Conservation (phyloP, 2,888 invertebrate species). For the Coenonympha glycerion region DNA sequence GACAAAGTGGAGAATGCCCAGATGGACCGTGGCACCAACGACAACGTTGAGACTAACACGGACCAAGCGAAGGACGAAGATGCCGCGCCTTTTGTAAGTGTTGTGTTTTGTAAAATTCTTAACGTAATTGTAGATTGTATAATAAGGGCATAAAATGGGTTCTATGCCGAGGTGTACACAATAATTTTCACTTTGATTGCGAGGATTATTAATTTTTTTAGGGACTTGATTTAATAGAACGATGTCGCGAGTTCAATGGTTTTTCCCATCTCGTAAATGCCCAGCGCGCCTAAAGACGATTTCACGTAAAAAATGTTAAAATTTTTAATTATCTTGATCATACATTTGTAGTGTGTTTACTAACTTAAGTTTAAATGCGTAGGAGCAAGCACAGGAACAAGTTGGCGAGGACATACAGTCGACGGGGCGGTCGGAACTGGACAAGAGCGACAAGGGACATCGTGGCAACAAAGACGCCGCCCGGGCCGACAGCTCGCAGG, state of each 20-base stretch:
- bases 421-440: constrained; percentile 84
- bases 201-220: too few relatives aligned
- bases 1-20: constrained; percentile 70
- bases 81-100: constrained; percentile 58
- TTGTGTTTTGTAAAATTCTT: not conserved
- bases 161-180: too few relatives aligned
- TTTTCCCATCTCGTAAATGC: too few relatives aligned
- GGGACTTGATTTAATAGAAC: too few relatives aligned
- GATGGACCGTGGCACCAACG: constrained; percentile 61
- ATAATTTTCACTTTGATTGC: too few relatives aligned
- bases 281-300: too few relatives aligned
- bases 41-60: constrained; percentile 69
- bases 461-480: constrained; percentile 71
- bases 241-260: too few relatives aligned
- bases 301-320: too few relatives aligned
- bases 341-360: too few relatives aligned
- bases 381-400: constrained; percentile 78
- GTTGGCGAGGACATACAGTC: constrained; percentile 79
- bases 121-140: too few relatives aligned
- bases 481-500: constrained; percentile 53
- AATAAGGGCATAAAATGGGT: too few relatives aligned
- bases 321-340: too few relatives aligned
- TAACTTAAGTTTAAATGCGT: not conserved
- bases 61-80: constrained; percentile 65
- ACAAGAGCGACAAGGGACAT: constrained; percentile 82